These are phyloP conservation scores for Clarias pachynema DNA, from an alignment of 2,797 vertebrate species.

Conservation along the genomic window DNA sequence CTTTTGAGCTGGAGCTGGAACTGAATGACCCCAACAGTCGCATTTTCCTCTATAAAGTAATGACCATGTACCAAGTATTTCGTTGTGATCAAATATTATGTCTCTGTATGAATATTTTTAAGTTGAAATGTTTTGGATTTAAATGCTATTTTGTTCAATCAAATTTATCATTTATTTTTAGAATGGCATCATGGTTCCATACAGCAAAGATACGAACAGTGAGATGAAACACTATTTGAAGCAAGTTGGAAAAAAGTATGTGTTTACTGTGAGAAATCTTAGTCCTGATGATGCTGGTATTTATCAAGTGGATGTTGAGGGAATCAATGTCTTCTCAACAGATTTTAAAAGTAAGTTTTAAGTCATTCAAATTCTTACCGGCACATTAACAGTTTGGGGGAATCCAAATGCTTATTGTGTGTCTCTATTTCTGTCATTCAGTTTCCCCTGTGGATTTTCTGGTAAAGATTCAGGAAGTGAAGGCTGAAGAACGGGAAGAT, in stretches of 20 bases:
- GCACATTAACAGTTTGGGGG: background rate
- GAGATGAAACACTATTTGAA: conserved; percentile 77
- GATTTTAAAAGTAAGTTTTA: conserved; percentile 79
- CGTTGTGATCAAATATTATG: background rate
- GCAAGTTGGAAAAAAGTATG: conserved; percentile 78
- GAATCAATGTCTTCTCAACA: conserved; percentile 84
- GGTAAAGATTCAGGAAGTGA: conserved; percentile 76
- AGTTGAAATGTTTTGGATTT: background rate
- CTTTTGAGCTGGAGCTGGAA: conserved; percentile 84
- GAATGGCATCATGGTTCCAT: conserved; percentile 84
- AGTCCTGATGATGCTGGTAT: conserved; percentile 81
- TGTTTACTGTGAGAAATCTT: conserved; percentile 81
- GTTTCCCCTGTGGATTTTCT: conserved; percentile 76
- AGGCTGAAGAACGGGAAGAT: conserved; percentile 76
- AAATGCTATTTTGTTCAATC: background rate
- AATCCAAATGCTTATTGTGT: background rate
- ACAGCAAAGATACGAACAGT: conserved; percentile 57
- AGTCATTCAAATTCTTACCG: background rate
- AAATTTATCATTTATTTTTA: conserved; percentile 56
- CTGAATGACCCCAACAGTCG: conserved; percentile 82
- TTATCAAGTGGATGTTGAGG: conserved; percentile 86
- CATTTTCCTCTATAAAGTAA: conserved; percentile 88
- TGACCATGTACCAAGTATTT: conserved; percentile 4
- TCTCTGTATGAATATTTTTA: background rate
- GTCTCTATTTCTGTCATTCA: conserved; percentile 51